Conservation (phyloP, 2,797 vertebrate genomes). For the Esox lucius region DNA sequence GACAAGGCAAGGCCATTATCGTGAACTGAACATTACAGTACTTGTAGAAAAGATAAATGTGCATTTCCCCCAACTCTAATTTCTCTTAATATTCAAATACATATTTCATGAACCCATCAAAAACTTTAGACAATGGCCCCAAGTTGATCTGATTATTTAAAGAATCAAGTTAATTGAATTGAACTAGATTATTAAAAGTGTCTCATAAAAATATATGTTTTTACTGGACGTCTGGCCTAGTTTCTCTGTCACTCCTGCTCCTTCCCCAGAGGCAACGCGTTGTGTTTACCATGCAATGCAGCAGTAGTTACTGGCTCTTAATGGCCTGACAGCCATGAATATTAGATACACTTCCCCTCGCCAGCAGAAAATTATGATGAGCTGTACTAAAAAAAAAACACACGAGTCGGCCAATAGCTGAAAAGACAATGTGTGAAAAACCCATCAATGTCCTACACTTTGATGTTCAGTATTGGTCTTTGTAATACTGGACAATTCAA, state of each 20-base stretch:
- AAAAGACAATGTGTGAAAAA: neutral
- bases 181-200: neutral
- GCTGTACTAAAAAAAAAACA: slow-evolving; percentile 50
- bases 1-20: no score
- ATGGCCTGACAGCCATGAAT: slow-evolving; percentile 76
- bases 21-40: no score
- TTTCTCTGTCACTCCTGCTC: neutral
- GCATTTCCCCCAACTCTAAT: neutral
- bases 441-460: neutral
- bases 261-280: neutral
- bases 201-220: neutral
- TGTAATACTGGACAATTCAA: slow-evolving; percentile 1
- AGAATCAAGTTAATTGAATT: neutral
- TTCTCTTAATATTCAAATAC: neutral
- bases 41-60: no score
- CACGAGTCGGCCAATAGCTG: neutral
- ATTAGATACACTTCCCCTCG: slow-evolving; percentile 77
- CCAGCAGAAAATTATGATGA: slow-evolving; percentile 65
- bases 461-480: neutral
- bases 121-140: neutral
- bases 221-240: neutral
- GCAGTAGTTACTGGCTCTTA: slow-evolving; percentile 69
- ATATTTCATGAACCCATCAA: no score
- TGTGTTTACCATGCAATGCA: slow-evolving; percentile 22
- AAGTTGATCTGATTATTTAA: neutral